These are phyloP conservation scores for Ctenomys sociabilis DNA, from an alignment of 2,113 vertebrate species.

Conservation along the genomic window DNA sequence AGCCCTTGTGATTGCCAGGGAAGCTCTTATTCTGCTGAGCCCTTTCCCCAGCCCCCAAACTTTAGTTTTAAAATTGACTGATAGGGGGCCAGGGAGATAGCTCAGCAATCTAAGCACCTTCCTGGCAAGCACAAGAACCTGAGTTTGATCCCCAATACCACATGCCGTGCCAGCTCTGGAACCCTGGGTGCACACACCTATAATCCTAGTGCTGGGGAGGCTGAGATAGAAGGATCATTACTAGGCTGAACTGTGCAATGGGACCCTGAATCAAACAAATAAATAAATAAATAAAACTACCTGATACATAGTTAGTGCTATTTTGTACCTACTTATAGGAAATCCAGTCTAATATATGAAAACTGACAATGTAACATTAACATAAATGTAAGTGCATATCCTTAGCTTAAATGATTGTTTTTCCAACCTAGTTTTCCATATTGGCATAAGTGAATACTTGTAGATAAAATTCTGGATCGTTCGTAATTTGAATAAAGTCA, in stretches of 20 bases:
- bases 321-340: slow-evolving; percentile 12
- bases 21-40: no score
- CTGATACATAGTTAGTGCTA: background rate
- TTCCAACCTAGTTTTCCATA: slow-evolving; percentile 25
- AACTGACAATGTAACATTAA: background rate
- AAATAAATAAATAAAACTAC: background rate
- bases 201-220: no score
- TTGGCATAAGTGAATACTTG: background rate
- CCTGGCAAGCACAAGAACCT: no score
- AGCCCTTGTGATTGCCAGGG: no score
- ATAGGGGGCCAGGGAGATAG: background rate
- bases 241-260: no score
- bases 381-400: background rate
- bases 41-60: no score
- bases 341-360: slow-evolving; percentile 19
- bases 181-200: no score
- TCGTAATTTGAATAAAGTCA: slow-evolving; percentile 2
- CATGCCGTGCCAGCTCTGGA: no score
- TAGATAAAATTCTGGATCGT: background rate
- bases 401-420: slow-evolving; percentile 11
- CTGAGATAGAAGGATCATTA: no score
- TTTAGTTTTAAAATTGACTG: background rate
- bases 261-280: no score
- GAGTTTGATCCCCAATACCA: no score
- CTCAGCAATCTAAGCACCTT: no score